phyloP scores from a whole-genome alignment of 23 tunicate genomes.

The Oikopleura dioica region DNA sequence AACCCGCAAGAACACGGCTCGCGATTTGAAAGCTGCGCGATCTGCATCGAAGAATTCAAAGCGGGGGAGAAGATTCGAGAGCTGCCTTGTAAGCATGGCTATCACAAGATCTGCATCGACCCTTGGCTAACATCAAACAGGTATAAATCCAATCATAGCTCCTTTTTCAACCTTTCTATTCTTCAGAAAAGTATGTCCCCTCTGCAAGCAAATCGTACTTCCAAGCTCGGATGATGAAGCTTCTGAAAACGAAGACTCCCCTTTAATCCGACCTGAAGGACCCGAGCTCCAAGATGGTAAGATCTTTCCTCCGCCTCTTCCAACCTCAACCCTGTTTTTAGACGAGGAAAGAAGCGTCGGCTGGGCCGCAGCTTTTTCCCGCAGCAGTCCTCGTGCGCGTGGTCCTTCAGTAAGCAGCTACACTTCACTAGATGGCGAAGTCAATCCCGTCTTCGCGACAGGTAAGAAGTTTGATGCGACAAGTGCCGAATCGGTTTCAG shows the following conservation, averaged over 20 bases:
- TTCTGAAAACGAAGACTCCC: background rate
- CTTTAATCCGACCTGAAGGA: background rate
- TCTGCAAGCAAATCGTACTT: background rate
- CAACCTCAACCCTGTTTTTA: too few species aligned
- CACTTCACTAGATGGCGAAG: too few species aligned
- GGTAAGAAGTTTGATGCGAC: too few species aligned
- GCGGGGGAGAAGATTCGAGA: conserved; percentile 26
- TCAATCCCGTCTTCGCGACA: too few species aligned
- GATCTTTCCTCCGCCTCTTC: too few species aligned
- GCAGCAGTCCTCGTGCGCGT: too few species aligned
- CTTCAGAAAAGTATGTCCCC: conserved; percentile 3
- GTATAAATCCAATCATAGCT: too few species aligned
- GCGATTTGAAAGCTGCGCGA: conserved; percentile 22
- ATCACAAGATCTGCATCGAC: conserved; percentile 59
- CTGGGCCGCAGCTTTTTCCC: too few species aligned
- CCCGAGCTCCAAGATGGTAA: background rate
- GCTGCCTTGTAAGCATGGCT: conserved; percentile 51
- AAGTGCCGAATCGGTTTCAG: too few species aligned
- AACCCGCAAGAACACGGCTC: background rate
- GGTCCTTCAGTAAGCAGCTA: too few species aligned
- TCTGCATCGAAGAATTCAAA: conserved; percentile 41
- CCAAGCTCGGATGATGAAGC: background rate
- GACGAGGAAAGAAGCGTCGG: too few species aligned
- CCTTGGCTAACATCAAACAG: conserved; percentile 44
- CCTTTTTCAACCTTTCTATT: too few species aligned